A percentile compares a stretch with the other conserved stretches of the same genome.
phyloP scores from a whole-genome alignment of 2,113 vertebrate genomes.

The Pteruthius melanotis region DNA sequence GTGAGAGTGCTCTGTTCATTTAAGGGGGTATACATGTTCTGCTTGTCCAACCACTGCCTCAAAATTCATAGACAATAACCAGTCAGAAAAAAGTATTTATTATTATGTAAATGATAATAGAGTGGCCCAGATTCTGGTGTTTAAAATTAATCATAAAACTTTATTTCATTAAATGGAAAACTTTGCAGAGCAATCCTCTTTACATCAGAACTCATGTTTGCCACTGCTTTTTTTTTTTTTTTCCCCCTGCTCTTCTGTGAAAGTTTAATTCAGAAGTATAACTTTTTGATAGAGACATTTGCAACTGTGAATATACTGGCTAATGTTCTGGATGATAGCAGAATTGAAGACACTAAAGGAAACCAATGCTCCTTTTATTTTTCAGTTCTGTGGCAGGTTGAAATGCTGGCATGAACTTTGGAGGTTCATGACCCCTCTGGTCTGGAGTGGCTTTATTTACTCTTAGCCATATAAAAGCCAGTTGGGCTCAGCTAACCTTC shows the following conservation, averaged over 20 bases:
- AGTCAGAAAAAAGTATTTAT: not conserved
- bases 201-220: not conserved
- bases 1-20: not conserved
- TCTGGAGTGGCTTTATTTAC: not conserved
- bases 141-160: not conserved
- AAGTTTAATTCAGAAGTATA: not conserved
- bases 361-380: not conserved
- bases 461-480: not conserved
- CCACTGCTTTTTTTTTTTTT: not conserved
- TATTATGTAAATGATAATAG: not conserved
- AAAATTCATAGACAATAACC: not conserved
- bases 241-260: not conserved
- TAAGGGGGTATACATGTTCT: not conserved
- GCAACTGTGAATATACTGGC: not conserved
- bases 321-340: not conserved
- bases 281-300: not conserved
- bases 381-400: not conserved
- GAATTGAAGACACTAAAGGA: not conserved
- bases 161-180: not conserved
- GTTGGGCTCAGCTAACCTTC: not conserved
- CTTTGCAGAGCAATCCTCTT: not conserved
- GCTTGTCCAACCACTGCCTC: not conserved
- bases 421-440: not conserved
- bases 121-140: not conserved
- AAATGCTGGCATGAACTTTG: not conserved